Conservation (phyloP, 2,797 vertebrate genomes). For the Gambelia wislizenii region DNA sequence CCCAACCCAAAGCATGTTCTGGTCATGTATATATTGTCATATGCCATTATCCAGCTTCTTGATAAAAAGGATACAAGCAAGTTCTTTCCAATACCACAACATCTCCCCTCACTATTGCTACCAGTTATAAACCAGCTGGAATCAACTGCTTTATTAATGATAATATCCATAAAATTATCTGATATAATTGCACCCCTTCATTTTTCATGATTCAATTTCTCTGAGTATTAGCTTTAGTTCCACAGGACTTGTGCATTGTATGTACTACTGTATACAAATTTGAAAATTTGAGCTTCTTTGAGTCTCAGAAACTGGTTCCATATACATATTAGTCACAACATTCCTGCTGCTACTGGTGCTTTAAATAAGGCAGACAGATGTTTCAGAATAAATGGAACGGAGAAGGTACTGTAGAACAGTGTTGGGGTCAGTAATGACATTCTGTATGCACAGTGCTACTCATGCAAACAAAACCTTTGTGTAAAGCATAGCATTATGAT, state of each 20-base stretch:
- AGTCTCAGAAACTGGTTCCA: not conserved
- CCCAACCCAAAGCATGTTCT: not conserved
- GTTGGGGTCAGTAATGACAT: not conserved
- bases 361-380: not conserved
- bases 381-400: not conserved
- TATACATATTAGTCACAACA: not conserved
- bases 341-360: not conserved
- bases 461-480: not conserved
- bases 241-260: too few relatives aligned
- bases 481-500: too few relatives aligned
- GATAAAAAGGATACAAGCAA: not conserved
- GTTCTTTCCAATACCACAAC: not conserved
- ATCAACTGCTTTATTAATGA: not conserved
- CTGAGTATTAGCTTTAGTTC: not conserved
- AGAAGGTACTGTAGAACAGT: not conserved
- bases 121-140: not conserved
- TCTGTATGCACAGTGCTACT: not conserved
- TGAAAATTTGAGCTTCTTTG: not conserved
- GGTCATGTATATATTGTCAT: not conserved
- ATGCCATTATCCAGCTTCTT: not conserved
- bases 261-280: not conserved
- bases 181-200: not conserved
- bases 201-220: not conserved
- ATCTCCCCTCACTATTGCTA: not conserved
- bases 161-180: not conserved